Base-by-base conservation (phyloP, 2,797 vertebrate species). In the Phoebastria nigripes region DNA sequence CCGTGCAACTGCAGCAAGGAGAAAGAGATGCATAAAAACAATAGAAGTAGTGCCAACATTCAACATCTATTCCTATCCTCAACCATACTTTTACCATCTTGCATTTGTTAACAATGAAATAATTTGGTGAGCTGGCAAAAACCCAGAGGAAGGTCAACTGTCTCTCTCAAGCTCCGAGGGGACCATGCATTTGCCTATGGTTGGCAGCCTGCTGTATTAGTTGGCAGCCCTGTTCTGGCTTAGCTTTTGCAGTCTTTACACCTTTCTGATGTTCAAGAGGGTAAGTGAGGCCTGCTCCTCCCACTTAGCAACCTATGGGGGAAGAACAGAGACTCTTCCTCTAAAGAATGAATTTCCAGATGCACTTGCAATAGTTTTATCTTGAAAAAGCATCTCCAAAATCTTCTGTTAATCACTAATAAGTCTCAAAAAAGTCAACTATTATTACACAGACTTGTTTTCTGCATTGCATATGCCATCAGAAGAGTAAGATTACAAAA, bases 1-100 rank as follows among this genome's bases (percentile, higher is more conserved):
- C 99, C 0, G 99, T 99, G 97, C 99, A 99, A 96, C 99, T 98
- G 93, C 56, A 88, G 83, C 24, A 95, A 95, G 89, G 63, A 82
- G 58, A 77, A 70, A 70, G 25, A 90, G 25, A 91, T 12, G 18
- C 41, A 89, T 35, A 72, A 83, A 82, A 67, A 47, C 24, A 70
- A 13, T 13, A 54, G 37, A 49, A 37, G 11, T 73, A 74, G 24
- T 9, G 55, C 26, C 51, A 55, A 2, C 15, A 19, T 69, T 87
- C 47, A 83, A 20, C 31, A 71, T 58, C 46, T 51, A 82, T 63
- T 94, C 54, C 37, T 54, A 20, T 15, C 28, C 14, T 63, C 65
- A 71, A 41, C 3, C 41, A 63, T 19, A 25, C 26, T 89, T 91
- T 46, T 21, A 74, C 14, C 15, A 37, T 44, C 55, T 78, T 58